Base-by-base conservation (phyloP, 2,113 vertebrate genomes). In the Corynorhinus townsendii region DNA sequence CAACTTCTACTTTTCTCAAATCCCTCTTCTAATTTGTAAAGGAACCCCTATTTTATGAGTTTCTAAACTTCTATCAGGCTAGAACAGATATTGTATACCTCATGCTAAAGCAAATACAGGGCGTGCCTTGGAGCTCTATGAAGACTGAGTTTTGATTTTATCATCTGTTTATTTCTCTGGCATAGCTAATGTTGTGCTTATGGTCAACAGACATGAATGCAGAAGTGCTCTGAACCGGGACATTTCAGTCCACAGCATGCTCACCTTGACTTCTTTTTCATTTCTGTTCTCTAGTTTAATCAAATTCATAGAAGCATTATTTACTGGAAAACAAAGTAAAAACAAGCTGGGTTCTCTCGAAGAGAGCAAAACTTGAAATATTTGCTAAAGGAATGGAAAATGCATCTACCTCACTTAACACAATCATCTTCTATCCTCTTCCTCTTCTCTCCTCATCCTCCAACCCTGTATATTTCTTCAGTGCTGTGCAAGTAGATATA, bases 301-400 rank as follows among this genome's bases (percentile, higher is more conserved):
- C 90, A 80, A 82, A 93, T 47, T 71, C 79, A 62, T 26, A 80
- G 56, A 79, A 54, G 75, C 40, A 75, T 87, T 85, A 62, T 68
- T 86, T 94, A 59, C 45, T 87, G 89, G 73, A 86, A 96, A 97
- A 95, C 71, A 56, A 94, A 92, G 72, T 90, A 75, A 90, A 95
- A 95, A 81, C 12, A 93, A 52, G 15, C 92, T 89, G 52, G 17
- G 52, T 82, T 93, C 87, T 73, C 26, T 89, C 94, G 82, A 94
- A 89, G 72, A 86, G 69, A 72, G 52, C 80, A 88, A 90, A 89
- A 24, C 26, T 85, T 93, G 71, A 82, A 89, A 91, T 96, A 66
- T 64, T 82, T 96, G 35, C 49, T 86, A 76, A 86, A 85, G 38
- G 84, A 19, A 83, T 2, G 40, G 59, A 33, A 66, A 87, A 71